A percentile compares a stretch with the other conserved stretches of the same genome.
phyloP scores from a whole-genome alignment of 2,888 invertebrate species.

The Melanotus villosus region DNA sequence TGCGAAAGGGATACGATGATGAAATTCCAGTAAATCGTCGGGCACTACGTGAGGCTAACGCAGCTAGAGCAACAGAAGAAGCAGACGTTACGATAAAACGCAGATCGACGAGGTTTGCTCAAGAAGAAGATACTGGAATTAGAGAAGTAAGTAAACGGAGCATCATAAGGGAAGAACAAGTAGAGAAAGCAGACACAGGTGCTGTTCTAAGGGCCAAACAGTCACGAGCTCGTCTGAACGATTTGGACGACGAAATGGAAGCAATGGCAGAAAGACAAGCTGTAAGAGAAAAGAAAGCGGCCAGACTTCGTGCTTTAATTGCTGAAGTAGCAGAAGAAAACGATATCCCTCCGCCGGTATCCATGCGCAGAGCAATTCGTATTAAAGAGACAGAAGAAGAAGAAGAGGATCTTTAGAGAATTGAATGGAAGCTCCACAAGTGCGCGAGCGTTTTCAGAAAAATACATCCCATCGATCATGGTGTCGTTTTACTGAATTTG shows the following conservation, averaged over 20 bases:
- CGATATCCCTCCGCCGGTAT: constrained; percentile 64
- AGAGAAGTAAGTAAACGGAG: constrained; percentile 75
- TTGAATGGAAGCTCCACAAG: constrained; percentile 32
- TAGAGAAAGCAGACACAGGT: constrained; percentile 66
- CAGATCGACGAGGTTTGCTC: constrained; percentile 64
- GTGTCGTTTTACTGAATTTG: constrained; percentile 13
- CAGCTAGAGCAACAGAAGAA: constrained; percentile 42
- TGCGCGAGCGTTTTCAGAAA: constrained; percentile 7
- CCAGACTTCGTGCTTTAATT: constrained; percentile 78
- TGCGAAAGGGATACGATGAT: constrained; percentile 59
- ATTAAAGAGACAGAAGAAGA: constrained; percentile 60
- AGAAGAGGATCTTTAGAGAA: constrained; percentile 46
- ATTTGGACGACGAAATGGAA: constrained; percentile 83
- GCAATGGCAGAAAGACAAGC: constrained; percentile 79
- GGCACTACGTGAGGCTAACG: neutral
- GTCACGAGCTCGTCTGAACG: constrained; percentile 77
- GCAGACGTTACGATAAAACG: constrained; percentile 64
- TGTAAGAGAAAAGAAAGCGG: constrained; percentile 80
- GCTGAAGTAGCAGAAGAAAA: constrained; percentile 69
- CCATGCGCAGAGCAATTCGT: constrained; percentile 51
- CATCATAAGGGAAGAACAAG: constrained; percentile 66
- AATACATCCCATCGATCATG: neutral
- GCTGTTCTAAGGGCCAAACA: constrained; percentile 78
- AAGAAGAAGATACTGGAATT: constrained; percentile 50
- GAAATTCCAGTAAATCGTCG: neutral